These are phyloP conservation scores for Urosaurus nigricauda DNA, from an alignment of 2,797 vertebrate genomes.

Conservation along the genomic window DNA sequence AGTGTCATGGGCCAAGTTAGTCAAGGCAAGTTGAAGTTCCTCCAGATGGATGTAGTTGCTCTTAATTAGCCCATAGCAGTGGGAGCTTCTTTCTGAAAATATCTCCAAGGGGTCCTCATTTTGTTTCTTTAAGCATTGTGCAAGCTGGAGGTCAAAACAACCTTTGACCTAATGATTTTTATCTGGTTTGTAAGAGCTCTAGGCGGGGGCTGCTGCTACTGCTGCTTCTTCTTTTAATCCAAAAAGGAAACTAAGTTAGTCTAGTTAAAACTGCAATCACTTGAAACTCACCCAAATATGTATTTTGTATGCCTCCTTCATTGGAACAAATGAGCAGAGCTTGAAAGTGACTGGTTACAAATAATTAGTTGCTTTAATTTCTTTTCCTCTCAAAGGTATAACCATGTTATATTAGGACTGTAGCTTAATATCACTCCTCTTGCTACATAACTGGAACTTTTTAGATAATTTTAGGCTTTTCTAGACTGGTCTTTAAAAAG, in stretches of 20 bases:
- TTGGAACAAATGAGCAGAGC: neutral
- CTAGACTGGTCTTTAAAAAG: too few relatives aligned
- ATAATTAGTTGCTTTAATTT: too few relatives aligned
- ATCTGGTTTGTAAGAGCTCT: neutral
- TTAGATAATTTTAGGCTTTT: too few relatives aligned
- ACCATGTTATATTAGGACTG: neutral
- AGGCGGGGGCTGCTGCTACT: too few relatives aligned
- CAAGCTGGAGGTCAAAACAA: constrained; percentile 15
- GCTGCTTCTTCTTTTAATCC: neutral
- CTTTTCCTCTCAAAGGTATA: neutral
- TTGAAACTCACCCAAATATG: neutral
- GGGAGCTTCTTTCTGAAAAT: constrained; percentile 17
- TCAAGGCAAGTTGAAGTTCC: neutral
- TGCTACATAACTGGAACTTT: too few relatives aligned
- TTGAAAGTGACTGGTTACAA: neutral
- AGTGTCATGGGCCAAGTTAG: neutral
- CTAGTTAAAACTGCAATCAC: neutral
- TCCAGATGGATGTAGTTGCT: neutral
- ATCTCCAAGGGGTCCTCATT: neutral
- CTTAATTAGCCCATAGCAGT: too few relatives aligned
- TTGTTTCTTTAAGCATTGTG: neutral
- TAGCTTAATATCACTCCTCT: too few relatives aligned
- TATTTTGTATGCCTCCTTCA: neutral
- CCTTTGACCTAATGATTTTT: neutral
- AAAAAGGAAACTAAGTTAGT: neutral